Evolutionary conservation across 2,113 vertebrate genomes (phyloP).

Genomic region (Gasterosteus nipponicus): DNA sequence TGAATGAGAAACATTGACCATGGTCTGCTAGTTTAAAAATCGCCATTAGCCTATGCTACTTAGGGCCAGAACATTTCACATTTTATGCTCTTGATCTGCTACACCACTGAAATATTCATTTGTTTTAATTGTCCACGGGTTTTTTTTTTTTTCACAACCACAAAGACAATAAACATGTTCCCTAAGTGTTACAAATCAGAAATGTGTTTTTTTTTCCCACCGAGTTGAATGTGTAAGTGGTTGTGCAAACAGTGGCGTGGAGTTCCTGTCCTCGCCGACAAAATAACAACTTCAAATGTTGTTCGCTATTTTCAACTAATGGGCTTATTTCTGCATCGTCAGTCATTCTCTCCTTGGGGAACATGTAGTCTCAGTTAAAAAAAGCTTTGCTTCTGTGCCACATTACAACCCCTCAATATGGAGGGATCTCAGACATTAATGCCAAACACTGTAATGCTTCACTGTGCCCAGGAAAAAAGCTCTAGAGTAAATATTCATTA

Average conservation of each 20-base stretch:
- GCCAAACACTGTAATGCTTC: conserved; percentile 61
- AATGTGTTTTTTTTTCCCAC: conserved; percentile 91
- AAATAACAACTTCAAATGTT: conserved; percentile 80
- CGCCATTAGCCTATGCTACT: conserved; percentile 97
- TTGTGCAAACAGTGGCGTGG: conserved; percentile 77
- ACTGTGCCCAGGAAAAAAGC: conserved; percentile 38
- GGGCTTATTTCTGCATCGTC: conserved; percentile 83
- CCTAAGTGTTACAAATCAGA: conserved; percentile 97
- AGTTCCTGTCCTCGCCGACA: conserved; percentile 68
- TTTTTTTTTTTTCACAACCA: conserved; percentile 83
- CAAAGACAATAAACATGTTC: conserved; percentile 94
- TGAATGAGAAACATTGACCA: conserved; percentile 93
- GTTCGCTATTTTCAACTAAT: conserved; percentile 82
- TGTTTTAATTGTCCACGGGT: conserved; percentile 90
- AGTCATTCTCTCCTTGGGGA: conserved; percentile 79
- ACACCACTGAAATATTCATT: conserved; percentile 90
- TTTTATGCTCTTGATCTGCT: conserved; percentile 97
- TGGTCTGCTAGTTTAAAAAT: conserved; percentile 97
- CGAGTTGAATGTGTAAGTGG: conserved; percentile 80
- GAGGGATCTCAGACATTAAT: conserved; percentile 68
- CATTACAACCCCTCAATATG: conserved; percentile 71
- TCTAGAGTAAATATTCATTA: conserved; percentile 56
- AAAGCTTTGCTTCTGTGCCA: conserved; percentile 73
- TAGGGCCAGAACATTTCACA: conserved; percentile 98
- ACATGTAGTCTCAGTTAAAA: conserved; percentile 74